These are phyloP conservation scores for Eucera pruinosa DNA, from an alignment of 2,888 invertebrate species.

Conservation along the genomic window DNA sequence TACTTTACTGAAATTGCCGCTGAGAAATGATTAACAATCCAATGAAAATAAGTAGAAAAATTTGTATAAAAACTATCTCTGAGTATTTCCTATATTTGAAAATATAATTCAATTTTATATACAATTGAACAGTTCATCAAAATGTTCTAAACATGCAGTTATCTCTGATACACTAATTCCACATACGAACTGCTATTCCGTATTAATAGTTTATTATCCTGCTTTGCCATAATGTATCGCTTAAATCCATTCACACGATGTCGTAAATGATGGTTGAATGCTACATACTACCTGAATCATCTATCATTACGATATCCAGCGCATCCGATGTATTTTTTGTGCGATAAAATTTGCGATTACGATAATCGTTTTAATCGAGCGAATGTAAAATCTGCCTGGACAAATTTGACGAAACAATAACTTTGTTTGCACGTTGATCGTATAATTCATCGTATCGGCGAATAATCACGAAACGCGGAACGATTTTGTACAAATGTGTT, in stretches of 20 bases:
- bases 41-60: too few relatives aligned
- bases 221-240: not conserved
- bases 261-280: not conserved
- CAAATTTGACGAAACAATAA: not conserved
- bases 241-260: not conserved
- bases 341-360: too few relatives aligned
- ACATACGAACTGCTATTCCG: too few relatives aligned
- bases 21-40: too few relatives aligned
- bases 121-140: too few relatives aligned
- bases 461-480: not conserved
- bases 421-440: not conserved
- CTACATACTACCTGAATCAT: not conserved
- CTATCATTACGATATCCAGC: not conserved
- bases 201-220: not conserved
- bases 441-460: too few relatives aligned
- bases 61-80: too few relatives aligned
- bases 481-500: not conserved
- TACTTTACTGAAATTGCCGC: not conserved
- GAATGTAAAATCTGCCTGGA: too few relatives aligned
- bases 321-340: not conserved
- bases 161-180: not conserved
- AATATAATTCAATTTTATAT: too few relatives aligned
- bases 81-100: too few relatives aligned
- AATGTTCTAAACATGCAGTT: not conserved
- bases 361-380: not conserved